phyloP scores from a whole-genome alignment of 2,113 vertebrate genomes.

The Tonatia bakeri region DNA sequence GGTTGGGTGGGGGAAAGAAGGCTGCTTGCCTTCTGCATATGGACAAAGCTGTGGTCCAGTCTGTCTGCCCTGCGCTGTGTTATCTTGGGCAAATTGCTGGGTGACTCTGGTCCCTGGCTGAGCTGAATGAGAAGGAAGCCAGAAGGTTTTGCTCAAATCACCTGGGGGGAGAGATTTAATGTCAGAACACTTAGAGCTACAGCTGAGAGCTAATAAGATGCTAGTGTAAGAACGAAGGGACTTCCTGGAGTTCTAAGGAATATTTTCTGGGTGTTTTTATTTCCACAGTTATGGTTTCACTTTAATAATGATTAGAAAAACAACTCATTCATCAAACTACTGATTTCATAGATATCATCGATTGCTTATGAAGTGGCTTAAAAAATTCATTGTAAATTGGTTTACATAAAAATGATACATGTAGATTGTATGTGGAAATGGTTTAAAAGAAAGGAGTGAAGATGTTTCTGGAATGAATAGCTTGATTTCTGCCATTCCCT shows the following conservation, averaged over 20 bases:
- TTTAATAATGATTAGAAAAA: not conserved
- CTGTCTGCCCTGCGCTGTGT: not conserved
- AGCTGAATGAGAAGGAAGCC: not conserved
- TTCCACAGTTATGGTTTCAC: not conserved
- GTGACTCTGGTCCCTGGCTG: not conserved
- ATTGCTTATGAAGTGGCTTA: not conserved
- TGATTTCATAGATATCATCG: not conserved
- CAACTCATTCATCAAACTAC: not conserved
- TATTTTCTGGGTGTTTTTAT: not conserved
- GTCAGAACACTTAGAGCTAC: not conserved
- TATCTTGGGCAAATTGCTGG: not conserved
- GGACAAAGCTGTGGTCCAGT: not conserved
- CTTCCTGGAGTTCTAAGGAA: not conserved
- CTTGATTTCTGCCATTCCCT: not conserved
- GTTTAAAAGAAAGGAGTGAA: not conserved
- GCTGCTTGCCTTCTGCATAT: fast-evolving
- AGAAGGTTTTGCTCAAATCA: not conserved
- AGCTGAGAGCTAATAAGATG: slow-evolving; percentile 14
- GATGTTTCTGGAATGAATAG: not conserved
- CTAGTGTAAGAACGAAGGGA: not conserved
- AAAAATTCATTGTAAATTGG: not conserved
- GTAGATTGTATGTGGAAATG: not conserved
- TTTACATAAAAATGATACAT: not conserved
- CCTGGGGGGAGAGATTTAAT: not conserved
- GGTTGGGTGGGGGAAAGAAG: not conserved